These are phyloP conservation scores for Fukomys damarensis DNA, from an alignment of 2,113 vertebrate genomes.

Conservation along the genomic window DNA sequence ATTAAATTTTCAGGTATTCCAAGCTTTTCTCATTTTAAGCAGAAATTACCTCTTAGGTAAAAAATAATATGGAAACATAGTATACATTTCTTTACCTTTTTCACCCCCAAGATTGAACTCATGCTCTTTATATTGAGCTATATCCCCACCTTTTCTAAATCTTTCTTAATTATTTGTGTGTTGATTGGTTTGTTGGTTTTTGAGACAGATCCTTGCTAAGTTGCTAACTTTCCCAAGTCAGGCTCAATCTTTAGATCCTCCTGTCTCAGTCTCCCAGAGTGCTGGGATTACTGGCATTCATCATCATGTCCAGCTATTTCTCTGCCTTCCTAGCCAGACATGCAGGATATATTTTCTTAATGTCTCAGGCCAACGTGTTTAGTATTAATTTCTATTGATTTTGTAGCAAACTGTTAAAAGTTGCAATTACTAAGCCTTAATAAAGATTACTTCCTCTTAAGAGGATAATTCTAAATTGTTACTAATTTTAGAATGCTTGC, in stretches of 20 bases:
- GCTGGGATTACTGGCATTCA: background rate
- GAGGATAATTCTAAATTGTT: background rate
- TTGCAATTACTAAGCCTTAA: background rate
- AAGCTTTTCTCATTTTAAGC: background rate
- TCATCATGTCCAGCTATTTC: background rate
- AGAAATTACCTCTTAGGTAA: background rate
- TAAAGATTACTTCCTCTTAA: background rate
- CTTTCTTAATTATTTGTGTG: background rate
- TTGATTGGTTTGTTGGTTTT: background rate
- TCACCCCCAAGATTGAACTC: background rate
- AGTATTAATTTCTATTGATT: conserved; percentile 21
- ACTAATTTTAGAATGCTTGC: background rate
- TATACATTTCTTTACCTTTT: background rate
- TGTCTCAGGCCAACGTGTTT: background rate
- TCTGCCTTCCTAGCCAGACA: background rate
- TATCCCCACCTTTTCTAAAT: background rate
- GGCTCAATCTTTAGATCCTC: background rate
- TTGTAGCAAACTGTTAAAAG: background rate
- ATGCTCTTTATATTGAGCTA: background rate
- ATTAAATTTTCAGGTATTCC: conserved; percentile 19
- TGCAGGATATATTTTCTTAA: background rate
- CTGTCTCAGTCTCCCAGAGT: background rate
- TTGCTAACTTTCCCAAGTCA: background rate
- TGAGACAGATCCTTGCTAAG: background rate
- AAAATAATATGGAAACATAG: background rate